Evolutionary conservation across 1,140 invertebrate species (phyloP).

Genomic region (Magallana gigas): DNA sequence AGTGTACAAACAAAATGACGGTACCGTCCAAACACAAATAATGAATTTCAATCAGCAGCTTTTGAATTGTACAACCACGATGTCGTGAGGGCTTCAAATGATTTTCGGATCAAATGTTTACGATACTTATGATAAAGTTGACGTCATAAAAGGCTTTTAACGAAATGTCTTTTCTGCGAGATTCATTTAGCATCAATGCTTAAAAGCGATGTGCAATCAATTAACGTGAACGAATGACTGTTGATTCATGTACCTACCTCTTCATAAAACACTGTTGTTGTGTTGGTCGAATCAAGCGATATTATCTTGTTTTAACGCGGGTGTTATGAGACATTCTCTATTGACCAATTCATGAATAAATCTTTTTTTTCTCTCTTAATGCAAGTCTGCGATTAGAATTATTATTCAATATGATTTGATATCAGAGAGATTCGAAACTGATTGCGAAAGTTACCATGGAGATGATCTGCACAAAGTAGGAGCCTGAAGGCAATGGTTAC

Average conservation of each 20-base stretch:
- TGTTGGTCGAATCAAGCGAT: constrained; percentile 18
- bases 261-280: constrained; percentile 6
- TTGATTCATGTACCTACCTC: neutral
- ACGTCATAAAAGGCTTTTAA: constrained; percentile 4
- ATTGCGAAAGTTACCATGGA: constrained; percentile 5
- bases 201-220: constrained; percentile 5
- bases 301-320: constrained; percentile 24
- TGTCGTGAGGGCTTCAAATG: neutral
- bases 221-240: neutral
- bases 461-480: neutral
- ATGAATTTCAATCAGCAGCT: too few relatives aligned
- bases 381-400: neutral
- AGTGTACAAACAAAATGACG: too few relatives aligned
- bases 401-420: neutral
- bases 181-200: constrained; percentile 9
- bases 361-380: neutral
- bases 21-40: too few relatives aligned
- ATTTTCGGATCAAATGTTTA: neutral
- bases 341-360: neutral
- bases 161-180: constrained; percentile 3
- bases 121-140: constrained; percentile 1
- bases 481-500: neutral
- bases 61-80: neutral
- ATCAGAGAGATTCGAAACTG: neutral
- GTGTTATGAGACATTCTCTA: neutral